Percentiles rank a stretch among this genome's conserved stretches.
phyloP scores from a whole-genome alignment of 1,140 invertebrate species.

The Maniola jurtina region DNA sequence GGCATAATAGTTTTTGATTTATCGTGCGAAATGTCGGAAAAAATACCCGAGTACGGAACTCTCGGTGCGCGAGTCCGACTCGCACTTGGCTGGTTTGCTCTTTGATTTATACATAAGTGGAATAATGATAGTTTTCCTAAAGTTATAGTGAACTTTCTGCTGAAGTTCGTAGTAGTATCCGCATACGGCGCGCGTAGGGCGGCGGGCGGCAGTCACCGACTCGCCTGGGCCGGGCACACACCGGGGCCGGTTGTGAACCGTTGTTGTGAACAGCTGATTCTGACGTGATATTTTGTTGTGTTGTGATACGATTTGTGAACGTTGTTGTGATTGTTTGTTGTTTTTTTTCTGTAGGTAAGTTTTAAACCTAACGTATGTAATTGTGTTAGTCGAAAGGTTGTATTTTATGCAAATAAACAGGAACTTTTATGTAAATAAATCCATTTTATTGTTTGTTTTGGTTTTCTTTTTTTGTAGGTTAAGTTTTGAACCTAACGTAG shows the following conservation, averaged over 20 bases:
- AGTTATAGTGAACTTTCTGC: neutral
- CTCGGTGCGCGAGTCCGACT: too few relatives aligned
- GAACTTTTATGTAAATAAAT: too few relatives aligned
- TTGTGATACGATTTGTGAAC: slow-evolving; percentile 26
- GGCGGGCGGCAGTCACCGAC: slow-evolving; percentile 53
- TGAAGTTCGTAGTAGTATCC: neutral
- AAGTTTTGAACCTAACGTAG: too few relatives aligned
- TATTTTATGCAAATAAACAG: too few relatives aligned
- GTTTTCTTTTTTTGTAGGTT: too few relatives aligned
- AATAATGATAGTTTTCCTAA: neutral
- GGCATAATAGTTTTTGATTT: too few relatives aligned
- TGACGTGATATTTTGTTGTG: slow-evolving; percentile 28
- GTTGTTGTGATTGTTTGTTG: slow-evolving; percentile 2
- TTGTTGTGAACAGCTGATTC: slow-evolving; percentile 39
- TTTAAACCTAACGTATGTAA: neutral
- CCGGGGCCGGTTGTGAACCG: slow-evolving; percentile 28
- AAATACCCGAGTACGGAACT: too few relatives aligned
- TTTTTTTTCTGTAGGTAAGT: neutral
- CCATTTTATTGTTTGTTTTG: too few relatives aligned
- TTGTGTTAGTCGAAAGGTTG: too few relatives aligned
- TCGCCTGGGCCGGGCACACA: slow-evolving; percentile 33
- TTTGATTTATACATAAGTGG: too few relatives aligned
- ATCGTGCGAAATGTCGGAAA: too few relatives aligned
- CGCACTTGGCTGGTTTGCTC: too few relatives aligned
- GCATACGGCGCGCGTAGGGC: neutral